Conservation (phyloP, 2,797 vertebrate genomes). For the Avahi laniger region DNA sequence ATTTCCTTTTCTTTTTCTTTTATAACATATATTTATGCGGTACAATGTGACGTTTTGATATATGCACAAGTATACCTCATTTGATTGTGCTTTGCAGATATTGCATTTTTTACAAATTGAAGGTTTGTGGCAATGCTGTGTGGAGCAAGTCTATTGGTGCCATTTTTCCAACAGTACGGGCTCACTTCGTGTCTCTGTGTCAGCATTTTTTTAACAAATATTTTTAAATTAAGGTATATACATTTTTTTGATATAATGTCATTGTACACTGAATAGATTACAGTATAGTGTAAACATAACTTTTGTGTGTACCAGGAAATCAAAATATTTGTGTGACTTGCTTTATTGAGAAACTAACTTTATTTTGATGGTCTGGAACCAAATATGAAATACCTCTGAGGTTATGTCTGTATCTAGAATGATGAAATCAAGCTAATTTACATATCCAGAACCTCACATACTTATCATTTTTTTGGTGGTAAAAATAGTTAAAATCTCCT, state of each 20-base stretch:
- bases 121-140: background rate
- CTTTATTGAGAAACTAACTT: background rate
- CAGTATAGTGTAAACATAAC: background rate
- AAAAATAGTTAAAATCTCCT: background rate
- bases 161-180: background rate
- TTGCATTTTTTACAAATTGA: background rate
- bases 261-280: background rate
- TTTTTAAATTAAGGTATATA: background rate
- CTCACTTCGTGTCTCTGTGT: background rate
- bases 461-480: background rate
- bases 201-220: background rate
- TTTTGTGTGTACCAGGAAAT: background rate
- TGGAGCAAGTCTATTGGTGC: background rate
- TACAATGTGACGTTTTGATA: background rate
- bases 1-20: background rate
- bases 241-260: background rate
- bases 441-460: background rate
- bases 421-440: background rate
- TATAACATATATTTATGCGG: background rate
- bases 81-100: background rate
- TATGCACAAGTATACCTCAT: background rate
- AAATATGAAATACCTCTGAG: background rate
- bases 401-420: background rate
- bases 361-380: background rate
- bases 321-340: background rate